Evolutionary conservation across 2,797 vertebrate species (phyloP), one percentile per base, ranked within the genome.

Genomic region (Onychomys leucogaster): DNA sequence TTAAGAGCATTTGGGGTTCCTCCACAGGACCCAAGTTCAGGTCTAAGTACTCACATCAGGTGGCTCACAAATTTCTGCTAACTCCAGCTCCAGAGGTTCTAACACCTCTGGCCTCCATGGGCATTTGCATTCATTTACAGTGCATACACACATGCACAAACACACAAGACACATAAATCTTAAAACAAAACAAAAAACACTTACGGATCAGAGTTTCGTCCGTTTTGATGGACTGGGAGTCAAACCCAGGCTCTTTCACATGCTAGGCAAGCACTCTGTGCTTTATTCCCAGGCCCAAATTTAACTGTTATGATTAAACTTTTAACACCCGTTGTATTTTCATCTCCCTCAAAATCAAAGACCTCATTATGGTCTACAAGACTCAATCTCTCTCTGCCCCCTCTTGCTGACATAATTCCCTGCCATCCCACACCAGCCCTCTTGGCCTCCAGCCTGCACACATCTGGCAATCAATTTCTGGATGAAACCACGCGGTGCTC

Each of bases 261-360:
- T 46, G 71, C n/a, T 88, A 59, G 27, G 21, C 25, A 63, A 63
- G 37, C 17, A 43, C 59, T 63, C 57, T 43, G 37, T 29, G 29
- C 55, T 65, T 63, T 14, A 65, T 27, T 17, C 32, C 3, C 21
- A 65, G 32, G 8, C 14, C 34, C 23, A 69, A 94, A 73, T 37
- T 78, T 89, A 49, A 73, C 46, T 91, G 41, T 87, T 67, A 11
- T 81, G 41, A 89, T 25, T 55, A 10, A 92, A 57, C 37, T 95
- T 96, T 76, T 69, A 96, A 94, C 27, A 96, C 6, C 95, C 43
- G 91, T 2, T 65, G 55, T 19, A 77, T 88, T 95, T 11, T 65
- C n/a, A 92, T 34, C 55, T 89, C 34, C 41, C 21, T 90, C 77
- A 96, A 80, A 89, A 96, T 67, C 63, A 92, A 95, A 59, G 55